Evolutionary conservation across 2,113 vertebrate genomes (phyloP).

Genomic region (Bufo gargarizans): DNA sequence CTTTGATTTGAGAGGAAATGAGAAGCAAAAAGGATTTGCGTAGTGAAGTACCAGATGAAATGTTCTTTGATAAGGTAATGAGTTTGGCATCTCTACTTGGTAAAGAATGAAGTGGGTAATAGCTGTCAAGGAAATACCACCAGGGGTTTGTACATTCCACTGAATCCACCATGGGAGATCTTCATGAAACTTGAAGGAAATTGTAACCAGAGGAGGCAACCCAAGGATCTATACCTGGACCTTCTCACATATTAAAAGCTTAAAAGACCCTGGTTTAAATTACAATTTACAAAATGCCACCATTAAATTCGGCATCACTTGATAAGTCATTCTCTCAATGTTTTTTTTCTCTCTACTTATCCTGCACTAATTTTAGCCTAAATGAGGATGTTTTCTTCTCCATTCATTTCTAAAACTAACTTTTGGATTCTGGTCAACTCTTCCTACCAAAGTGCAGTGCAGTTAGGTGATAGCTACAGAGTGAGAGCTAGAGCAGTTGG

Average conservation of each 20-base stretch:
- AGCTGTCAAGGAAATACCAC: conserved; percentile 40
- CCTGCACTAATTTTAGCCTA: not conserved
- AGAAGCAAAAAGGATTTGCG: conserved; percentile 42
- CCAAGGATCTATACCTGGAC: not conserved
- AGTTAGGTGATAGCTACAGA: too few relatives aligned
- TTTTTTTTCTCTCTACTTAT: not conserved
- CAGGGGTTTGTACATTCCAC: conserved; percentile 22
- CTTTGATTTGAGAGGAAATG: conserved; percentile 45
- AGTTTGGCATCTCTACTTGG: conserved; percentile 23
- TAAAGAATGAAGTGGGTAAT: conserved; percentile 44
- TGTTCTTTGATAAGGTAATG: conserved; percentile 20
- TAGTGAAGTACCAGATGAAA: conserved; percentile 45
- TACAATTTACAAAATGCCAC: not conserved
- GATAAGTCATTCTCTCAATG: not conserved
- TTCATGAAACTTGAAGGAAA: conserved; percentile 17
- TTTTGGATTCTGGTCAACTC: too few relatives aligned
- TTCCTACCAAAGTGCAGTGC: too few relatives aligned
- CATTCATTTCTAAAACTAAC: not conserved
- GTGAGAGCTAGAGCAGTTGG: too few relatives aligned
- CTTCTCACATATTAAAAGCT: not conserved
- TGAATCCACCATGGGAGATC: conserved; percentile 21
- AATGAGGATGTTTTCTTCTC: not conserved
- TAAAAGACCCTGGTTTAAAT: not conserved
- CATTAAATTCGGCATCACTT: not conserved
- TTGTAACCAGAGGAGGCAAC: not conserved